Evolutionary conservation across 1,140 invertebrate genomes (phyloP), one percentile per base, ranked within the genome.

Genomic region (Idris sp.): DNA sequence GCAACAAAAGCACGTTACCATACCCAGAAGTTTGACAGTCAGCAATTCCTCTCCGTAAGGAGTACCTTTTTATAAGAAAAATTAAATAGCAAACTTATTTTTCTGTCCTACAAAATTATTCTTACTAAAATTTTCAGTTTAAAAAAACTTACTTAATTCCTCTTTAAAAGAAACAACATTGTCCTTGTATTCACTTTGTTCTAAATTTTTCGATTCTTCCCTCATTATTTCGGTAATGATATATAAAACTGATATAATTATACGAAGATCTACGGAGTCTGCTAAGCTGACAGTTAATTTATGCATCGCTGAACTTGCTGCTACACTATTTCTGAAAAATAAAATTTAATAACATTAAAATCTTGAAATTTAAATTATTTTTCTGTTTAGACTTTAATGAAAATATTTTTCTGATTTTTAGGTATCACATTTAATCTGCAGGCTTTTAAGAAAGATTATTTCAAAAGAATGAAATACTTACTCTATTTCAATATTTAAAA

Each of bases 1-100:
- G 80, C 95, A 96, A 87, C 97, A 99, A 83, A 98, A 97, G 74
- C 93, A 91, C 11, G 96, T 97, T 4, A 98, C 95, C 97, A 99
- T 97, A 68, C 93, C 92, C 36, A 99, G 90, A 53, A 99, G 88
- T 80, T 97, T 96, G 2, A 98, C 92, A 8, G 94, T 92, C 8
- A 98, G 86, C 41, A 97, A 86, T 83, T 98, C 96, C 79, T 97
- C 96, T 33, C 91, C 91, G 83, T 82, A 84, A 11, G 85, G 84
- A 81, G 85, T 84, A 44, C 86, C 85, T 86, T n/a, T n/a, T n/a
- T n/a, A n/a, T n/a, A n/a, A n/a, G n/a, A n/a, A n/a, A n/a, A n/a
- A n/a, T n/a, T n/a, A n/a, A n/a, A n/a, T n/a, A n/a, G n/a, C n/a
- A n/a, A n/a, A n/a, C n/a, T n/a, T n/a, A n/a, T n/a, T n/a, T n/a